A percentile compares a stretch with the other conserved stretches of the same genome.
These are phyloP conservation scores for Apogon talboti DNA, from an alignment of 2,797 vertebrate species.

Conservation along the genomic window DNA sequence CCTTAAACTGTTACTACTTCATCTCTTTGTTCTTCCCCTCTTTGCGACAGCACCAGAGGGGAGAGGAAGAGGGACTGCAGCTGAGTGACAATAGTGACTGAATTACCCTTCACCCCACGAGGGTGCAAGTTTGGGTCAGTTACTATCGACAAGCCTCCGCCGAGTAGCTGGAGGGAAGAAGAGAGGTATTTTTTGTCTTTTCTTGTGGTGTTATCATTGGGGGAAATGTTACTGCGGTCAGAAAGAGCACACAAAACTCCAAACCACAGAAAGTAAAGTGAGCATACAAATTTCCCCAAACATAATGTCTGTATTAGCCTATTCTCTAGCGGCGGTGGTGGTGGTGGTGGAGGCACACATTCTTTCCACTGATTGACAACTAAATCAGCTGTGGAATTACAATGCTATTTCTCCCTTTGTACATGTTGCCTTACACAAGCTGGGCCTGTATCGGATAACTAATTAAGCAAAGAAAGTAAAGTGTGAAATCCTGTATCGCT, in stretches of 20 bases:
- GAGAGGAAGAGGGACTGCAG: constrained; percentile 56
- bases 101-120: constrained; percentile 71
- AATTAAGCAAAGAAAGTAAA: constrained; percentile 80
- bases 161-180: constrained; percentile 61
- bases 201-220: constrained; percentile 47
- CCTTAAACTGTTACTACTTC: constrained; percentile 58
- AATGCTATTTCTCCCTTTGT: constrained; percentile 56
- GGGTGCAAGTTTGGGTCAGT: constrained; percentile 80
- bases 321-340: constrained; percentile 8
- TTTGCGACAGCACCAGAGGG: constrained; percentile 57
- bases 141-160: constrained; percentile 66
- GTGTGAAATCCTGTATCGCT: constrained; percentile 65
- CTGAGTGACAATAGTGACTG: constrained; percentile 71
- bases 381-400: constrained; percentile 71
- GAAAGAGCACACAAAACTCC: constrained; percentile 48
- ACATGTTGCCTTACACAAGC: constrained; percentile 52
- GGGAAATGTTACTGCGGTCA: constrained; percentile 52
- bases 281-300: constrained; percentile 34
- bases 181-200: constrained; percentile 55
- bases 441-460: constrained; percentile 67
- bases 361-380: constrained; percentile 63
- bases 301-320: constrained; percentile 43
- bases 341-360: constrained; percentile 16
- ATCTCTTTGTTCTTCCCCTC: constrained; percentile 58
- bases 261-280: constrained; percentile 49